Evolutionary conservation across 2,113 vertebrate species (phyloP).

Genomic region (Ifrita kowaldi): DNA sequence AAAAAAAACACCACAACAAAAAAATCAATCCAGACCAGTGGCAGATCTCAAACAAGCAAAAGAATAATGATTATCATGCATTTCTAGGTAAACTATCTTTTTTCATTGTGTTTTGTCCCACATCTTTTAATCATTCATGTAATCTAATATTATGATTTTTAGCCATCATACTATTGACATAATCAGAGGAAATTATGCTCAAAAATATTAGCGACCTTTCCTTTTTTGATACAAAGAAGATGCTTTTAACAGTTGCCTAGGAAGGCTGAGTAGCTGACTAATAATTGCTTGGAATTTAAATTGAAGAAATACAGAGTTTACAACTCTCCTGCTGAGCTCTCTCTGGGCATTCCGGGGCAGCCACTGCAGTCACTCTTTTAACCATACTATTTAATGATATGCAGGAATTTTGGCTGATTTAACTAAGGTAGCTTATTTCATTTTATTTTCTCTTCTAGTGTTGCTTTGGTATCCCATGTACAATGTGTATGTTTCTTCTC

Average conservation of each 20-base stretch:
- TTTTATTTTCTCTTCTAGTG: neutral
- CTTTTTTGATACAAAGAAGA: neutral
- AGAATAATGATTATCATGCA: neutral
- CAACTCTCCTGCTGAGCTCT: neutral
- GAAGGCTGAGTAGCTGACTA: neutral
- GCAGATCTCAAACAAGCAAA: neutral
- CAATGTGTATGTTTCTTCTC: neutral
- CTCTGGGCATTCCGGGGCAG: neutral
- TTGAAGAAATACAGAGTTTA: neutral
- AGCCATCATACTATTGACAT: neutral
- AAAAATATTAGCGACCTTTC: neutral
- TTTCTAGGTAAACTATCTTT: neutral
- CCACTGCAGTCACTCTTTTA: neutral
- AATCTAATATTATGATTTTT: neutral
- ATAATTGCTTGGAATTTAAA: neutral
- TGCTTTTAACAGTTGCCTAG: neutral
- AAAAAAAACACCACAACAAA: no score
- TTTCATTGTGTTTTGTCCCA: neutral
- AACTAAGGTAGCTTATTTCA: neutral
- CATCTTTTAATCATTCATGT: neutral
- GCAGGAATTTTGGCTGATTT: neutral
- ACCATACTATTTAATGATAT: neutral
- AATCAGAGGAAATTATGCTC: neutral
- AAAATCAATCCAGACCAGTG: neutral
- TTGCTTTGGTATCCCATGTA: neutral